These are phyloP conservation scores for Drosophila formosana DNA, from an alignment of 2,888 invertebrate genomes.

Conservation along the genomic window DNA sequence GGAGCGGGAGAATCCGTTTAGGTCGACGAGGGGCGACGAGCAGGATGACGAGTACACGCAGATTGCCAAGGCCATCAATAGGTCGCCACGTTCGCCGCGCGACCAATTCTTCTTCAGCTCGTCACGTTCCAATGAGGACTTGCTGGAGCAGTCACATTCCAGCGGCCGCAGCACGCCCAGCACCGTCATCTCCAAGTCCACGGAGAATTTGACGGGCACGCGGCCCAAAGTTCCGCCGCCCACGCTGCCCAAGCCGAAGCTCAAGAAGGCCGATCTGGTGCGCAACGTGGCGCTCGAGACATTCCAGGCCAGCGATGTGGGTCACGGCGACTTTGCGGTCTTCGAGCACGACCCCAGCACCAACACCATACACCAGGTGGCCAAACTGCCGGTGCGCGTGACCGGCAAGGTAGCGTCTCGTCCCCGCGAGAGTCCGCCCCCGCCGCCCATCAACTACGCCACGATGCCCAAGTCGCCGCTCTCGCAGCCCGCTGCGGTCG, in stretches of 20 bases:
- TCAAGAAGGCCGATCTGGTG: conserved; percentile 83
- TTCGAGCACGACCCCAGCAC: conserved; percentile 84
- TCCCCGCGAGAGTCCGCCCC: conserved; percentile 84
- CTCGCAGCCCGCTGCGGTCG: conserved; percentile 34
- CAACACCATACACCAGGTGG: conserved; percentile 83
- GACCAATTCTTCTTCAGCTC: conserved; percentile 80
- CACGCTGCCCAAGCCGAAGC: conserved; percentile 82
- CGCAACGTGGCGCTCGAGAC: conserved; percentile 83
- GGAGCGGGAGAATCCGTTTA: conserved; percentile 85
- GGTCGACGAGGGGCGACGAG: conserved; percentile 45
- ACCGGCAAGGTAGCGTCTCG: conserved; percentile 61
- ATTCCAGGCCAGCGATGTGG: conserved; percentile 83
- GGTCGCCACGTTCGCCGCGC: conserved; percentile 68
- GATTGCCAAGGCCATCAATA: conserved; percentile 81
- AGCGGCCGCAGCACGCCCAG: conserved; percentile 68
- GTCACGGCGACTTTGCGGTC: conserved; percentile 84
- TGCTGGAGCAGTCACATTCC: conserved; percentile 71
- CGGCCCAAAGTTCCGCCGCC: conserved; percentile 74
- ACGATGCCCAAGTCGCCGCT: conserved; percentile 80
- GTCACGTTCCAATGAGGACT: conserved; percentile 82
- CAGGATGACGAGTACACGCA: conserved; percentile 82
- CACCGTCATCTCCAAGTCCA: conserved; percentile 75
- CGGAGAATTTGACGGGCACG: conserved; percentile 74
- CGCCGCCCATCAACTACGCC: conserved; percentile 84
- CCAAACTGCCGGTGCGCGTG: conserved; percentile 74